Evolutionary conservation across 2,888 invertebrate species (phyloP), one percentile per base, ranked within the genome.

Genomic region (Amblyjoppa proteus): DNA sequence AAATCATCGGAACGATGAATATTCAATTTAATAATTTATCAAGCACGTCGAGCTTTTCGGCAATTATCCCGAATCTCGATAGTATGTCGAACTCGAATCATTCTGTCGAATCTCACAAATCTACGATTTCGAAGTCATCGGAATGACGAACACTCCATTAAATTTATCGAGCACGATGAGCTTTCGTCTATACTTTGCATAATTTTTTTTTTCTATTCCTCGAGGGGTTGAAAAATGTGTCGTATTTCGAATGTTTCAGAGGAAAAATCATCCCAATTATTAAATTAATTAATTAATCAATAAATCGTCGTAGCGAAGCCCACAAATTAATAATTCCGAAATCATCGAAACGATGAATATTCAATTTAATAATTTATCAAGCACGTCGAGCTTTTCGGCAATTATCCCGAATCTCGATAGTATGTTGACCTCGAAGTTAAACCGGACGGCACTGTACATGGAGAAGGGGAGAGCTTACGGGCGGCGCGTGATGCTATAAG

Each of bases 341-440:
- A 9, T 49, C 2, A 71, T 31, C 51, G 4, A 13, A 49, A 20
- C 31, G 49, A 81, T 58, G 41, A 73, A 81, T 76, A 51, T 31
- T 53, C 53, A 11, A 71, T 84, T 61, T n/a, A n/a, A n/a, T 28
- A 51, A 71, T 25, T 81, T 77, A 58, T 51, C 20, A 7, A 16
- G n/a, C 34, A 25, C 70, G 31, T 66, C 49, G 25, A 7, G 64
- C 71, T 76, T 70, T 80, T 25, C 53, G 64, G 16, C 45, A 58
- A 56, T 73, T 38, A 66, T 13, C 53, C n/a, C 66, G 49, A 41
- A 66, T n/a, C 13, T 68, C 31, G n/a, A 38, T 25, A 41, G 13
- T 81, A 81, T 76, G 76, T 76, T 38, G 56, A 68, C 31, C 28
- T 16, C 51, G 51, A 76, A 51, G 13, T 34, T 75, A 49, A 51